phyloP scores from a whole-genome alignment of 2,797 vertebrate species.

The Coregonus ussuriensis region DNA sequence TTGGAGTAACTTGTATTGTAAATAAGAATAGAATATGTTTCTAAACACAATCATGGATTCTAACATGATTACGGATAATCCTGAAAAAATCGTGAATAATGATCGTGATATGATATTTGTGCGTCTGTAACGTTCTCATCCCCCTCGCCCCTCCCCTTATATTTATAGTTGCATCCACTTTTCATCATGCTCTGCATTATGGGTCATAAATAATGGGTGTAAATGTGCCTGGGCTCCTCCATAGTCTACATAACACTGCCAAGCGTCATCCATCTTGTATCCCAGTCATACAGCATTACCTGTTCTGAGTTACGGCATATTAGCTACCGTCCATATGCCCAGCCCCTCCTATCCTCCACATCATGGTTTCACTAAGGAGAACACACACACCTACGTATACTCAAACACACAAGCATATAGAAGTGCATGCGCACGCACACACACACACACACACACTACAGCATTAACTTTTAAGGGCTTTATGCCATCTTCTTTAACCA shows the following conservation, averaged over 20 bases:
- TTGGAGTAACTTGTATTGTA: too few species aligned
- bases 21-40: too few species aligned
- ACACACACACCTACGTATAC: conserved; percentile 36
- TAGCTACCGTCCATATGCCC: conserved; percentile 51
- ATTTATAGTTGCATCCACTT: conserved; percentile 85
- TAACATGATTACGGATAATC: too few species aligned
- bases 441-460: conserved; percentile 21
- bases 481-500: conserved; percentile 83
- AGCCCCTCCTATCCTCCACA: conserved; percentile 65
- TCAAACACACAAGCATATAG: background rate
- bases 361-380: conserved; percentile 63
- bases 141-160: conserved; percentile 71
- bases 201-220: conserved; percentile 79
- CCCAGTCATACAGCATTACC: conserved; percentile 75
- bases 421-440: background rate
- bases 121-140: conserved; percentile 73
- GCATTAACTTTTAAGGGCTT: conserved; percentile 81
- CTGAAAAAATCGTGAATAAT: too few species aligned
- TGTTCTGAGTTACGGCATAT: conserved; percentile 78
- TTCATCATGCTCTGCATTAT: conserved; percentile 85
- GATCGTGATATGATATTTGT: conserved; percentile 72
- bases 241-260: conserved; percentile 74
- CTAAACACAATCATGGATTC: too few species aligned
- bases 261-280: conserved; percentile 78
- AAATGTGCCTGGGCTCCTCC: conserved; percentile 72